Percentiles rank a stretch among this genome's conserved stretches.
These are phyloP conservation scores for Psilopsiagon aurifrons DNA, from an alignment of 2,113 vertebrate genomes.

Conservation along the genomic window DNA sequence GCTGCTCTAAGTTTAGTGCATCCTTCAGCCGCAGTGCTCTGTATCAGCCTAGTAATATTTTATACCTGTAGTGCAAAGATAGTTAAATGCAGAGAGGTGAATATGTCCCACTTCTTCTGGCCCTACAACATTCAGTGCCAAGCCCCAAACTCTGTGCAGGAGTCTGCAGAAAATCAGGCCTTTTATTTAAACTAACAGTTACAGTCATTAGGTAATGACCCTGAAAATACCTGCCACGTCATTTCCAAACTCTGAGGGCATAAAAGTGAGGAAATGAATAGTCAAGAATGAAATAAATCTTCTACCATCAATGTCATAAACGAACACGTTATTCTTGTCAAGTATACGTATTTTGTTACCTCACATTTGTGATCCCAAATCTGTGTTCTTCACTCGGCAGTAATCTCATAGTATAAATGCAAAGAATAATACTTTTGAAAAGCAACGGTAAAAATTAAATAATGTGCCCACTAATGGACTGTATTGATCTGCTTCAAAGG, in stretches of 20 bases:
- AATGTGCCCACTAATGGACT: background rate
- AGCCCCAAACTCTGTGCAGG: background rate
- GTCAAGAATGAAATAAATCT: slow-evolving; percentile 10
- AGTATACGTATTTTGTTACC: background rate
- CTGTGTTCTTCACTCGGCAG: background rate
- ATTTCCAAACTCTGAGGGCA: slow-evolving; percentile 7
- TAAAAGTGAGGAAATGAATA: background rate
- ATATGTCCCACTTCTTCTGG: background rate
- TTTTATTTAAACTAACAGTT: background rate
- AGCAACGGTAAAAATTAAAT: slow-evolving; percentile 23
- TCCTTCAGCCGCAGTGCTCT: background rate
- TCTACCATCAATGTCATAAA: background rate
- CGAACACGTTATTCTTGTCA: slow-evolving; percentile 35
- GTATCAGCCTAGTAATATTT: background rate
- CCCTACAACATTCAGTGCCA: background rate
- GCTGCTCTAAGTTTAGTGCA: background rate
- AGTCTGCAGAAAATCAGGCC: background rate
- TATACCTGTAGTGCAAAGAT: background rate
- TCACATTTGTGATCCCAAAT: background rate
- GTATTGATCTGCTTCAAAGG: background rate
- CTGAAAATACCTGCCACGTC: background rate
- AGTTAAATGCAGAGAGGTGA: background rate
- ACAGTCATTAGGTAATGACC: background rate
- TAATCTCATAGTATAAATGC: background rate
- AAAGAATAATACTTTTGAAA: slow-evolving; percentile 15